Conservation (phyloP, 2,113 vertebrate genomes). For the Callaeas wilsoni region DNA sequence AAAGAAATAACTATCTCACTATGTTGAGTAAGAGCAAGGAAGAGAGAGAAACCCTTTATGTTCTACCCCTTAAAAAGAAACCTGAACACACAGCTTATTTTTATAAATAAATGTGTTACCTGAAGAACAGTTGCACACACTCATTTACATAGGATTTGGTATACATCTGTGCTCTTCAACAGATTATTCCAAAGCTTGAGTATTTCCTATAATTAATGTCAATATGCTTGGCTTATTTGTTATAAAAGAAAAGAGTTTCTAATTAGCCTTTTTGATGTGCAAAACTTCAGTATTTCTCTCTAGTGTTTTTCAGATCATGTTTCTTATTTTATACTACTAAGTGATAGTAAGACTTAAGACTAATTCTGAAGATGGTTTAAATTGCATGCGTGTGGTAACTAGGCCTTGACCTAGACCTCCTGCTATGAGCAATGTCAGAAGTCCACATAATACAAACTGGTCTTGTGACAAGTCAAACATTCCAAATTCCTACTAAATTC, state of each 20-base stretch:
- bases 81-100: not conserved
- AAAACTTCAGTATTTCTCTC: not conserved
- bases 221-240: constrained; percentile 22
- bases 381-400: not conserved
- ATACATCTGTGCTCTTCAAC: constrained; percentile 15
- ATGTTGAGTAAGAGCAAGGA: not conserved
- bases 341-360: not conserved
- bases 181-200: constrained; percentile 15
- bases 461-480: constrained; percentile 2
- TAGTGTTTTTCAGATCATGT: not conserved
- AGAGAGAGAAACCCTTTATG: not conserved
- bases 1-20: not conserved
- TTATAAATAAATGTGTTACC: constrained; percentile 9
- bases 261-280: constrained; percentile 12
- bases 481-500: constrained; percentile 1
- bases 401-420: not conserved
- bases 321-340: not conserved
- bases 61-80: not conserved
- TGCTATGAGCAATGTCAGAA: not conserved
- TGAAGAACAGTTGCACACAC: not conserved
- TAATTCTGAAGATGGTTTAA: not conserved
- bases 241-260: constrained; percentile 13
- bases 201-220: constrained; percentile 28
- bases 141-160: constrained; percentile 22
- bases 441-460: not conserved